Conservation (phyloP, 2,888 invertebrate species). For the Hecatera dysodea region DNA sequence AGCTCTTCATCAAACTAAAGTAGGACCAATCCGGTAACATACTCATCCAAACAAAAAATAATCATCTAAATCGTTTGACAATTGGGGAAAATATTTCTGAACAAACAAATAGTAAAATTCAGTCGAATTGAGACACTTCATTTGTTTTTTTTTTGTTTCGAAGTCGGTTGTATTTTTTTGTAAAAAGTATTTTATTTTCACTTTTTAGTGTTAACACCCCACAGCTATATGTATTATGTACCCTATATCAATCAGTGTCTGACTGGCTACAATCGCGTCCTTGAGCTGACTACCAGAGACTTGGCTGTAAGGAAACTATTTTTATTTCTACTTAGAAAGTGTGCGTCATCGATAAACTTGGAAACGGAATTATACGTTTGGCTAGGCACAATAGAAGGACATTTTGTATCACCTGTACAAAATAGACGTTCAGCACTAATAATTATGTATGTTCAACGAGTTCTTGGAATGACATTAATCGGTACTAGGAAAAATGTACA, state of each 20-base stretch:
- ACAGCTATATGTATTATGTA: too few species aligned
- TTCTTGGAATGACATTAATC: background rate
- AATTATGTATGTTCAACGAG: constrained; percentile 1
- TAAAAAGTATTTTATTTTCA: too few species aligned
- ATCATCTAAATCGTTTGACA: too few species aligned
- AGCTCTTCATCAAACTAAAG: too few species aligned
- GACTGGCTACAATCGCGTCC: constrained; percentile 2
- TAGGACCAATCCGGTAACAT: too few species aligned
- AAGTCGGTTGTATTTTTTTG: too few species aligned
- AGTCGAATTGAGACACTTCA: too few species aligned
- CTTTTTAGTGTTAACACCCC: too few species aligned
- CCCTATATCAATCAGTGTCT: background rate
- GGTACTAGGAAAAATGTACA: background rate
- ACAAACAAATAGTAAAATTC: too few species aligned
- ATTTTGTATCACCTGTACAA: constrained; percentile 25
- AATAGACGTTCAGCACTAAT: constrained; percentile 7
- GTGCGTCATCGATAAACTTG: constrained; percentile 40
- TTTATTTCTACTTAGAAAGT: constrained; percentile 29
- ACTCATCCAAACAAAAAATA: too few species aligned
- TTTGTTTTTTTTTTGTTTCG: too few species aligned
- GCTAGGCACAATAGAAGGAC: background rate
- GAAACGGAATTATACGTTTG: constrained; percentile 33
- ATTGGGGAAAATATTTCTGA: too few species aligned
- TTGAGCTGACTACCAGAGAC: constrained; percentile 9
- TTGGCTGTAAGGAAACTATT: background rate